Percentiles rank a stretch among this genome's conserved stretches.
Evolutionary conservation across 1,140 invertebrate species (phyloP).

Genomic region (Atta texana): DNA sequence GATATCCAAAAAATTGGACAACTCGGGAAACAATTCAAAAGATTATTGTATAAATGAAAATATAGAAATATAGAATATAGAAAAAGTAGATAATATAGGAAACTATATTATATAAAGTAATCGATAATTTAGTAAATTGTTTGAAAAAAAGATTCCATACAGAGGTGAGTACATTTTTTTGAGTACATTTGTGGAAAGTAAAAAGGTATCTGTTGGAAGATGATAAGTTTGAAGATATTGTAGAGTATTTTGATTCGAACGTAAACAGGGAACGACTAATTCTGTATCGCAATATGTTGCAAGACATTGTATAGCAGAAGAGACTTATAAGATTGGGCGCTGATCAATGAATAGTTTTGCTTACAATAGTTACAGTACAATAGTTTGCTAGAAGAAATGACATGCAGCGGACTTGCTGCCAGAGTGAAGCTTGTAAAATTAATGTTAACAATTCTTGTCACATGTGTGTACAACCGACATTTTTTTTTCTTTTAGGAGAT

Average conservation of each 20-base stretch:
- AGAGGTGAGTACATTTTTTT: no score
- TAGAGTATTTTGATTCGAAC: neutral
- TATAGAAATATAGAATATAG: no score
- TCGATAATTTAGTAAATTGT: no score
- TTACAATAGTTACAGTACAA: neutral
- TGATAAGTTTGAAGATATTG: no score
- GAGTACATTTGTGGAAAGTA: no score
- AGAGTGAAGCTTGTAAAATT: slow-evolving; percentile 11
- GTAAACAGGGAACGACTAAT: neutral
- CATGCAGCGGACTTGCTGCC: neutral
- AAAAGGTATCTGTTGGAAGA: no score
- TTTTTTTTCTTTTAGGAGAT: slow-evolving; percentile 1
- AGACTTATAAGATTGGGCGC: neutral
- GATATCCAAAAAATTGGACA: no score
- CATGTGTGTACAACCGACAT: neutral
- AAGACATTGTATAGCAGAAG: neutral
- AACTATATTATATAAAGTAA: no score
- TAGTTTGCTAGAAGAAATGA: neutral
- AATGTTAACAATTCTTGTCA: slow-evolving; percentile 1
- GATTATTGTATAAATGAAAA: no score
- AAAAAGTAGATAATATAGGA: no score
- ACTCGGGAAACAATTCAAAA: no score
- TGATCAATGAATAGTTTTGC: neutral
- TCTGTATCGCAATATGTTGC: neutral
- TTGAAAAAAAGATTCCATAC: no score